A percentile compares a stretch with the other conserved stretches of the same genome.
Evolutionary conservation across 2,797 vertebrate genomes (phyloP).

Genomic region (Hipposideros larvatus): DNA sequence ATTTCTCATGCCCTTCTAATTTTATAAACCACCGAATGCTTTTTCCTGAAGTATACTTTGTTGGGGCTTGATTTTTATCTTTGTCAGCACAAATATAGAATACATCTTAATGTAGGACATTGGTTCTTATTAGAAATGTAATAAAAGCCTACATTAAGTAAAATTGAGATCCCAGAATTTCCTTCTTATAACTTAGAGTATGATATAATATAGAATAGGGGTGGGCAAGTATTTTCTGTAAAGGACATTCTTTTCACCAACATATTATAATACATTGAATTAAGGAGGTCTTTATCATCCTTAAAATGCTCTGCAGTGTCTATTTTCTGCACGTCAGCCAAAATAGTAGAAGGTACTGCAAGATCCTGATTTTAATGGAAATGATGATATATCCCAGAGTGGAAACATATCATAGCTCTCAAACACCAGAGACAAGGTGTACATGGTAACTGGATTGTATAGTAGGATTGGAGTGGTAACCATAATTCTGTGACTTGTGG

Average conservation of each 20-base stretch:
- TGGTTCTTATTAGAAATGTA: neutral
- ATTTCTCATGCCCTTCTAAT: neutral
- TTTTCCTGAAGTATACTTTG: neutral
- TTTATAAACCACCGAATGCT: neutral
- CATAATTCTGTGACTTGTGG: neutral
- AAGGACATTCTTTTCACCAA: neutral
- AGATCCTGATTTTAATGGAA: neutral
- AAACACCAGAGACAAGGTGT: neutral
- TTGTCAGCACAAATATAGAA: neutral
- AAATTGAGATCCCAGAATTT: neutral
- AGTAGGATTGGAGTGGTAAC: neutral
- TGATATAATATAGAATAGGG: neutral
- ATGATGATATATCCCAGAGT: neutral
- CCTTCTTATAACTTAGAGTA: neutral
- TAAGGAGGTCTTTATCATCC: neutral
- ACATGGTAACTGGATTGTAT: neutral
- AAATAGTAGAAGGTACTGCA: neutral
- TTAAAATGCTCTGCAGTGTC: neutral
- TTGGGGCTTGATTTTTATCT: neutral
- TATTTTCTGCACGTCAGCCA: neutral
- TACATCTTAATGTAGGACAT: neutral
- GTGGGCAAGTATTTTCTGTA: neutral
- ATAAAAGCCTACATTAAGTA: neutral
- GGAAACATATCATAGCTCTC: neutral
- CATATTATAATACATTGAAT: neutral